Conservation (phyloP, 2,797 vertebrate species). For the Aphelocoma californica region DNA sequence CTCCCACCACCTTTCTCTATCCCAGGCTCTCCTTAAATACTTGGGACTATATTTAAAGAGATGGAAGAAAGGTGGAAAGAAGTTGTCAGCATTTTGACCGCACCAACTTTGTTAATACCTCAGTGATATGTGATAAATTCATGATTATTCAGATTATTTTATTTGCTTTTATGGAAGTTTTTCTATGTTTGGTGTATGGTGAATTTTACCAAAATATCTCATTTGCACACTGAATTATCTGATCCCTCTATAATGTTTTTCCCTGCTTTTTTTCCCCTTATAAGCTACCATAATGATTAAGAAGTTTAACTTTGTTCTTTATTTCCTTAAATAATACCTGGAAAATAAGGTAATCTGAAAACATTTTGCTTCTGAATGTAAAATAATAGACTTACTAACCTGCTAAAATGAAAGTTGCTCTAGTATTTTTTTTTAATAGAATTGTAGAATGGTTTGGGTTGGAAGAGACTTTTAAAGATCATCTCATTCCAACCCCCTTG, state of each 20-base stretch:
- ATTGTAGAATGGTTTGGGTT: not conserved
- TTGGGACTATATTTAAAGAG: not conserved
- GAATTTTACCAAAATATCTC: not conserved
- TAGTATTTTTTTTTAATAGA: not conserved
- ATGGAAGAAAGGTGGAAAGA: not conserved
- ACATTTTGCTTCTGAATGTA: not conserved
- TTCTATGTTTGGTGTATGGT: not conserved
- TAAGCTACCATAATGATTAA: not conserved
- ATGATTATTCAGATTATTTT: not conserved
- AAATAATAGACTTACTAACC: not conserved
- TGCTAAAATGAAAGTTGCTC: not conserved
- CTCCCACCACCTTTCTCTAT: not conserved
- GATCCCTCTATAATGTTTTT: not conserved
- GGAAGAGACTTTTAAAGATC: not conserved
- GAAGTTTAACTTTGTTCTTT: not conserved
- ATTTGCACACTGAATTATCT: not conserved
- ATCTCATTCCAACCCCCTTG: not conserved
- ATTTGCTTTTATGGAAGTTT: not conserved
- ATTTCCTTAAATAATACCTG: not conserved
- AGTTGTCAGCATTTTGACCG: not conserved
- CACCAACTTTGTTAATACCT: not conserved
- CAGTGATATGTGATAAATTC: not conserved
- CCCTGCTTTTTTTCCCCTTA: fast-evolving
- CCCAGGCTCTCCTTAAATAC: not conserved
- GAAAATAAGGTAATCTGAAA: not conserved